Evolutionary conservation across 2,888 invertebrate species (phyloP), one percentile per base, ranked within the genome.

Genomic region (Eupelmus urozonus): DNA sequence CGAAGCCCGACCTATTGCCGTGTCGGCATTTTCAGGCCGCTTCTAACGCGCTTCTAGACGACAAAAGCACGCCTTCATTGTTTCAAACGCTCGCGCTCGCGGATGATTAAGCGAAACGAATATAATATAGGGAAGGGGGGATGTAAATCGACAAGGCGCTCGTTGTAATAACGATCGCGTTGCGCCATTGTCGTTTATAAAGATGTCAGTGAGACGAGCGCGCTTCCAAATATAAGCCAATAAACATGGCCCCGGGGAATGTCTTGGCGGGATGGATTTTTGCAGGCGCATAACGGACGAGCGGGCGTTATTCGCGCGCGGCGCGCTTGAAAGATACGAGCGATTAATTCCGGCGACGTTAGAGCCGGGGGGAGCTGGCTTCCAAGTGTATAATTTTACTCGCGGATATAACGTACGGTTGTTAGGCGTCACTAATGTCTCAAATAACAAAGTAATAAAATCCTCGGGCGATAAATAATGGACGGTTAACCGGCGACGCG

Each of bases 361-460:
- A 66, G 67, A 57, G n/a, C n/a, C n/a, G n/a, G n/a, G n/a, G n/a
- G n/a, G n/a, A 57, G 49, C 70, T 59, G 60, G 62, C 3, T 62
- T 63, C 63, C 63, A 55, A 62, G 49, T 62, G 59, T 53, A 70
- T 70, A 76, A 69, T 55, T 76, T 62, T 45, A 55, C 62, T 53
- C 20, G 4, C 1, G 18, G 18, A 55, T 63, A 20, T 53, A 53
- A n/a, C 20, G 53, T 51, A 42, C 53, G 60, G 16, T 62, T 62
- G 63, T 63, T 65, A 65, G 49, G 45, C 62, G 45, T 67, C 73
- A 29, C 72, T 67, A 67, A 60, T 62, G 62, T 51, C 55, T 62
- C 55, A 62, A 67, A 73, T 66, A 72, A 72, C 72, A 72, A 67
- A 62, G 72, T 29, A 29, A 66, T 67, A 71, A 67, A 69, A 70